Evolutionary conservation across 2,113 vertebrate species (phyloP), one percentile per base, ranked within the genome.

Genomic region (Grantiella picta): DNA sequence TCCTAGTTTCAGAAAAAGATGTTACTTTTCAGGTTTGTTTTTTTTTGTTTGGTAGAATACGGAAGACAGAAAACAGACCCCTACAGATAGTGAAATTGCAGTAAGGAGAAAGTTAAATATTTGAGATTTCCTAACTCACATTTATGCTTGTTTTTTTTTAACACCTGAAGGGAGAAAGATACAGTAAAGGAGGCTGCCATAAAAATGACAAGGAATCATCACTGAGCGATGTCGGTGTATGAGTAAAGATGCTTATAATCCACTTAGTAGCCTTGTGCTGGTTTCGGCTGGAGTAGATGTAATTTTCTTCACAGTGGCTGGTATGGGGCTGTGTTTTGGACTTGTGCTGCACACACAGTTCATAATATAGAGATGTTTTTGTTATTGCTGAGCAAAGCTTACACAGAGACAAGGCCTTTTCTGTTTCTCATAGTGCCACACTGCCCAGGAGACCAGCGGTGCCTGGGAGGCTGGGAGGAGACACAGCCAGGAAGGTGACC

Each of bases 341-440:
- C 35, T 35, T 65, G 19, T 35, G 29, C 50, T 56, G n/a, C 56
- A 40, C 6, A 24, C 24, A n/a, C 2, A 7, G 3, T 15, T 65
- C 10, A n/a, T 9, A 64, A 80, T 15, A 25, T 0, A 15, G 25
- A 27, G 40, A 27, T 40, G 11, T 7, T 80, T 64, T 35, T 71
- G 35, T 56, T 54, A 40, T 9, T 87, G 56, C 10, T 40, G 28
- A 54, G n/a, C 28, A 70, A 10, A 3, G 38, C 23, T 61, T 14
- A 53, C 54, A 61, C 28, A 69, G 38, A 38, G 12, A 9, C 63
- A 69, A 69, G 6, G 33, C 29, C 24, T 56, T 24, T 54, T 40
- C 56, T 63, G 40, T 11, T 63, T 21, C 5, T 11, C 3, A 0
- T 54, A 13, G 23, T n/a, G n/a, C 15, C 24, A 11, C 0, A 0